Percentiles rank a stretch among this genome's conserved stretches.
Evolutionary conservation across 2,888 invertebrate species (phyloP).

Genomic region (Trypoxylon attenuatum): DNA sequence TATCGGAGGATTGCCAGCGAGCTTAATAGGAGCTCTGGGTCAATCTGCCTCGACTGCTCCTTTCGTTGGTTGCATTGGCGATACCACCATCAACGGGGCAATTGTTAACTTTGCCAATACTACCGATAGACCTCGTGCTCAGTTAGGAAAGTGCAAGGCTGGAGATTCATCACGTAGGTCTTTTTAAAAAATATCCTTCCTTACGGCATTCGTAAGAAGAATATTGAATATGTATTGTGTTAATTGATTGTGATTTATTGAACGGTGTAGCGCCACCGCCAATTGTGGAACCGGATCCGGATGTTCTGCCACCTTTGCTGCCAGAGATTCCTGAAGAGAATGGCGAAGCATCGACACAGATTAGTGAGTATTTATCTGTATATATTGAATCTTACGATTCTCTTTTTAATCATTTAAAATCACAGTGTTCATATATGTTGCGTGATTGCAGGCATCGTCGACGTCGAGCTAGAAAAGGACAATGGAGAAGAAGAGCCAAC

Average conservation of each 20-base stretch:
- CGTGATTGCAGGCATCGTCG: conserved; percentile 43
- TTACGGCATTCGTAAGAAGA: too few relatives aligned
- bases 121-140: conserved; percentile 78
- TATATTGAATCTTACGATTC: neutral
- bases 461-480: conserved; percentile 37
- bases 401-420: too few relatives aligned
- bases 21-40: conserved; percentile 12
- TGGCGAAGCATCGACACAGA: conserved; percentile 45
- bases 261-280: conserved; percentile 36
- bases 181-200: too few relatives aligned
- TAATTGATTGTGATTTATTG: too few relatives aligned
- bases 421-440: neutral
- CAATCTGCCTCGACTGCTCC: conserved; percentile 77
- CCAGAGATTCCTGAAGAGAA: conserved; percentile 49
- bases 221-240: too few relatives aligned
- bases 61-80: conserved; percentile 94
- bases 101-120: conserved; percentile 86
- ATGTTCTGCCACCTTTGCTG: conserved; percentile 47
- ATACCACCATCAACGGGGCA: conserved; percentile 90
- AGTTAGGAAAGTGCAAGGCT: conserved; percentile 79
- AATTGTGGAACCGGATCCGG: conserved; percentile 41
- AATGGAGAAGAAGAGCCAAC: conserved; percentile 42
- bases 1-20: conserved; percentile 87
- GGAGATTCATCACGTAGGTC: conserved; percentile 64
- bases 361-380: conserved; percentile 41